Conservation (phyloP, 2,113 vertebrate species). For the Lophius piscatorius region DNA sequence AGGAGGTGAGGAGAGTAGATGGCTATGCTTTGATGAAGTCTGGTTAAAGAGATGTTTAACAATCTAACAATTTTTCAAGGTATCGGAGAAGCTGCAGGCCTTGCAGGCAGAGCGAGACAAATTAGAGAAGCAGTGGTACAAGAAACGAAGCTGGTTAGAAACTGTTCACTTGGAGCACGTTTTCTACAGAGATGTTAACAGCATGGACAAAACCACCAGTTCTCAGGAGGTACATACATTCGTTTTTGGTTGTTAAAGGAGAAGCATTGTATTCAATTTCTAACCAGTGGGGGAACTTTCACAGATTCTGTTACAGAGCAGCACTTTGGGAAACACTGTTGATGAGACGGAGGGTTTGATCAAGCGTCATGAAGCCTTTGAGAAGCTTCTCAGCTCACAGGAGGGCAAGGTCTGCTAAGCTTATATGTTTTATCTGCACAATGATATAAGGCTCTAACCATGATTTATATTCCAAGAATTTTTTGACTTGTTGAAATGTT, state of each 20-base stretch:
- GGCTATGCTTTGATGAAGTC: background rate
- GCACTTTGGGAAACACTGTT: constrained; percentile 81
- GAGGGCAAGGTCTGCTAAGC: constrained; percentile 84
- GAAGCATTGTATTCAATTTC: background rate
- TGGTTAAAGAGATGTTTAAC: background rate
- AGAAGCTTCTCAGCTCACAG: constrained; percentile 87
- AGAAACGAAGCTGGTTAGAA: constrained; percentile 81
- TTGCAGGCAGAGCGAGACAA: constrained; percentile 74
- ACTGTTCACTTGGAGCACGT: constrained; percentile 80
- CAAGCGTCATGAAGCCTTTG: constrained; percentile 87
- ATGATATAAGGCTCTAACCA: too few species aligned
- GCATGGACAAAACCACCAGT: constrained; percentile 81
- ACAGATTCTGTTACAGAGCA: constrained; percentile 85
- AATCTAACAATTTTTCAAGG: constrained; percentile 32
- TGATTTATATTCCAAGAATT: too few species aligned
- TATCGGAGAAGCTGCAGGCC: constrained; percentile 74
- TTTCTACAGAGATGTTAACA: constrained; percentile 84
- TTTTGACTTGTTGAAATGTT: too few species aligned
- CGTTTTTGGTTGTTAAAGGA: background rate
- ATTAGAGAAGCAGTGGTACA: constrained; percentile 82
- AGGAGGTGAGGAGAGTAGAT: constrained; percentile 73
- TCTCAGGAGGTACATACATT: constrained; percentile 80
- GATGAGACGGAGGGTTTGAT: constrained; percentile 86
- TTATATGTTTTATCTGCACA: background rate
- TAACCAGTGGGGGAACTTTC: background rate